These are phyloP conservation scores for Otus sunia DNA, from an alignment of 2,113 vertebrate species.

Conservation along the genomic window DNA sequence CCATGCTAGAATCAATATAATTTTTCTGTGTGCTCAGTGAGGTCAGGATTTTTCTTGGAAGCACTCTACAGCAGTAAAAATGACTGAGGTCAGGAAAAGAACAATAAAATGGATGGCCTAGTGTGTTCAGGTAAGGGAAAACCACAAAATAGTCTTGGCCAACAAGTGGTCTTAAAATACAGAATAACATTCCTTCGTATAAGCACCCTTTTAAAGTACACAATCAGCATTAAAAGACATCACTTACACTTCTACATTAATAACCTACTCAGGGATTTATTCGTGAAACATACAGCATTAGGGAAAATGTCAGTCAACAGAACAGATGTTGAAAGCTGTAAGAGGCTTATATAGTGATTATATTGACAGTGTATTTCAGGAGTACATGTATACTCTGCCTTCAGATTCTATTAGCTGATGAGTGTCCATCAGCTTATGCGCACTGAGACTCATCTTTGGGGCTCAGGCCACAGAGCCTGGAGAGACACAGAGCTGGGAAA, in stretches of 20 bases:
- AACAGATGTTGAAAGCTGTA: constrained; percentile 28
- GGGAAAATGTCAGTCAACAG: constrained; percentile 5
- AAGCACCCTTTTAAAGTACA: background rate
- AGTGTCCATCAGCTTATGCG: constrained; percentile 9
- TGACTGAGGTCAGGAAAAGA: background rate
- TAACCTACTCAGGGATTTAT: background rate
- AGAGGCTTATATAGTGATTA: constrained; percentile 23
- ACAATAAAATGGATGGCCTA: background rate
- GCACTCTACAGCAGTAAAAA: background rate
- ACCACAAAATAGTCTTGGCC: background rate
- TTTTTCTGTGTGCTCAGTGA: background rate
- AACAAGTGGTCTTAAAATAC: background rate
- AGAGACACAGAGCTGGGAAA: background rate
- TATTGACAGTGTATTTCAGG: constrained; percentile 7
- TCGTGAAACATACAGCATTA: background rate
- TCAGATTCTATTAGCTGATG: constrained; percentile 34
- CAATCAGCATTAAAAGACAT: background rate
- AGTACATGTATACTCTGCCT: background rate
- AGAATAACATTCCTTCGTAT: background rate
- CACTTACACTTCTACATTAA: background rate
- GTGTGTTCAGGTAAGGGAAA: background rate
- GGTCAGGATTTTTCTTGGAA: background rate
- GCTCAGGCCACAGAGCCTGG: background rate
- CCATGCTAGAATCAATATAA: background rate
- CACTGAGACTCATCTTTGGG: background rate